Percentiles rank a stretch among this genome's conserved stretches.
Conservation (phyloP, 2,113 vertebrate genomes). For the Trematomus loennbergii region DNA sequence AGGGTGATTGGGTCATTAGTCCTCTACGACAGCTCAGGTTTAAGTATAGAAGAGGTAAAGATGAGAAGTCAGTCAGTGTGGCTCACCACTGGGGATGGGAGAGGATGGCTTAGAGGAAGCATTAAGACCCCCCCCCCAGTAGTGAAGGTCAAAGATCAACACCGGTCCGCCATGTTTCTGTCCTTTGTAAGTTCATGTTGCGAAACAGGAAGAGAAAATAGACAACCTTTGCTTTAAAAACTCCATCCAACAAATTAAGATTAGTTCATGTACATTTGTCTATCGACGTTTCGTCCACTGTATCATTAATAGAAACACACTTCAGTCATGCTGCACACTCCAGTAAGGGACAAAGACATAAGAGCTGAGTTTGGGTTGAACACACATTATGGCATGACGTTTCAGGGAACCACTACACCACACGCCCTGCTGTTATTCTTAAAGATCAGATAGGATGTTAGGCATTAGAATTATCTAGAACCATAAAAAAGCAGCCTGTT, state of each 20-base stretch:
- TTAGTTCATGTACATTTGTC: conserved; percentile 70
- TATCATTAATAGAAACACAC: conserved; percentile 76
- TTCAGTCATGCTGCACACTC: conserved; percentile 76
- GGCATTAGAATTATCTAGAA: conserved; percentile 69
- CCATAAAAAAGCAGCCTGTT: conserved; percentile 78
- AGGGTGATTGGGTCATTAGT: conserved; percentile 77
- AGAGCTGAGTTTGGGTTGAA: conserved; percentile 62
- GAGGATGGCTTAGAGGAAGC: conserved; percentile 83
- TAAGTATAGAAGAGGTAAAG: conserved; percentile 76
- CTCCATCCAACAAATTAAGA: conserved; percentile 66
- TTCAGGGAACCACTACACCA: conserved; percentile 53
- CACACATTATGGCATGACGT: conserved; percentile 63
- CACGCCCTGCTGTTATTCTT: conserved; percentile 43
- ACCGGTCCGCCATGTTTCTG: conserved; percentile 59
- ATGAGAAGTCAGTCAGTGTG: conserved; percentile 70
- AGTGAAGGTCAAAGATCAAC: conserved; percentile 74
- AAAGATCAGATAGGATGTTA: conserved; percentile 58
- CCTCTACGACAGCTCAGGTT: conserved; percentile 69
- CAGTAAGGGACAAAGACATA: conserved; percentile 69
- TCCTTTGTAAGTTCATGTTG: conserved; percentile 54
- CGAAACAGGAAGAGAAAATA: conserved; percentile 69
- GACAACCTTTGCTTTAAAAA: conserved; percentile 72
- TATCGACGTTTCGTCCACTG: conserved; percentile 47
- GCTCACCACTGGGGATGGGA: conserved; percentile 70
- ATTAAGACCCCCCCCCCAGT: conserved; percentile 75